A percentile compares a stretch with the other conserved stretches of the same genome.
These are phyloP conservation scores for Lucilia sericata DNA, from an alignment of 1,140 invertebrate species.

Conservation along the genomic window DNA sequence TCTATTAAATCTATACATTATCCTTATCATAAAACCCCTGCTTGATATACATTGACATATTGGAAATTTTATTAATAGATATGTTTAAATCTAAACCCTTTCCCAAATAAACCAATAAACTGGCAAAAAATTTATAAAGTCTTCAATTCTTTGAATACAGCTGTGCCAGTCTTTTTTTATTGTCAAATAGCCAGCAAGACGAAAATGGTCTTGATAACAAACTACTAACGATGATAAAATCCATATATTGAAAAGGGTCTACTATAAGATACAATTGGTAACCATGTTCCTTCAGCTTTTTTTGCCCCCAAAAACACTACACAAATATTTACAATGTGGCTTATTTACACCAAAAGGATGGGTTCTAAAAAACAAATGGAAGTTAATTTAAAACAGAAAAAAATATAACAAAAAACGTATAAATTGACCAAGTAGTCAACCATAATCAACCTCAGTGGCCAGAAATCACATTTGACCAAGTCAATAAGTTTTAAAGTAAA, in stretches of 20 bases:
- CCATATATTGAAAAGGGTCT: conserved; percentile 32
- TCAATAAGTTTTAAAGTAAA: conserved; percentile 40
- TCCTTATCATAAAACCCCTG: not conserved
- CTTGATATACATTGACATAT: not conserved
- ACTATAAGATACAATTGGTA: conserved; percentile 22
- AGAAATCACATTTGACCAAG: conserved; percentile 40
- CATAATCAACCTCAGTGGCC: conserved; percentile 43
- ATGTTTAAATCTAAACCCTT: not conserved
- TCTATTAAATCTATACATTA: not conserved
- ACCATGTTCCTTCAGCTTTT: not conserved
- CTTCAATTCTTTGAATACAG: conserved; percentile 15
- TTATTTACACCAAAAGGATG: conserved; percentile 34
- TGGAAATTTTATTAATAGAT: not conserved
- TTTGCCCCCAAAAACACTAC: not conserved
- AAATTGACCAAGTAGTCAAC: conserved; percentile 41
- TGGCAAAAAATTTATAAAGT: not conserved
- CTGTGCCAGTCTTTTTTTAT: not conserved
- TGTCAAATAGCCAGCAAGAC: conserved; percentile 20
- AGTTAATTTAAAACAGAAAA: conserved; percentile 31
- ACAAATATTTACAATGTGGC: conserved; percentile 42
- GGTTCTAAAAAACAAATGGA: not conserved
- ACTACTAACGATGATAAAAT: not conserved
- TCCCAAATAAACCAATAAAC: not conserved
- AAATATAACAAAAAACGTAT: not conserved
- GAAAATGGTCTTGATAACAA: conserved; percentile 33